A percentile compares a stretch with the other conserved stretches of the same genome.
Conservation (phyloP, 2,888 invertebrate genomes). For the Candidula unifasciata region DNA sequence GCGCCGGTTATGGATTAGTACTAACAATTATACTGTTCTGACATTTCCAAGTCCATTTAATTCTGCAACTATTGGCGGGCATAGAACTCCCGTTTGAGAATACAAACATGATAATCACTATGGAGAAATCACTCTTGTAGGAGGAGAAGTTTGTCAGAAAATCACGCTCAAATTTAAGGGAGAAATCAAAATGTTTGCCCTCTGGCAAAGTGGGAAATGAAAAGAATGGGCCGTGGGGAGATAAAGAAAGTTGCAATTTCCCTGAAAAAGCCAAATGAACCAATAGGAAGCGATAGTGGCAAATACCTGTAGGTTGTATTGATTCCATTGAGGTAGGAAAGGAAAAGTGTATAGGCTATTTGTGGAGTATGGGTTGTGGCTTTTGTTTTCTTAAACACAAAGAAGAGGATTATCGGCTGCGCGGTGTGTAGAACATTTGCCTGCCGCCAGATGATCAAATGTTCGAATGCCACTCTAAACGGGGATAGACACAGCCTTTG, state of each 20-base stretch:
- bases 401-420: too few relatives aligned
- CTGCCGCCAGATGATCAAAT: too few relatives aligned
- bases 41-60: slow-evolving; percentile 33
- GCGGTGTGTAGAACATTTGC: too few relatives aligned
- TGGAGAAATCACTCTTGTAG: slow-evolving; percentile 1
- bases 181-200: slow-evolving; percentile 35
- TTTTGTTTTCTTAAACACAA: too few relatives aligned
- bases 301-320: too few relatives aligned
- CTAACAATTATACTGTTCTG: slow-evolving; percentile 32
- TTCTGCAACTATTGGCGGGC: slow-evolving; percentile 17
- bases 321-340: too few relatives aligned
- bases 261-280: too few relatives aligned
- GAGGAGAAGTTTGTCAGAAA: not conserved
- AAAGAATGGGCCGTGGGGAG: not conserved
- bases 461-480: too few relatives aligned
- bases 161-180: slow-evolving; percentile 22
- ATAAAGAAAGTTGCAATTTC: not conserved
- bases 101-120: slow-evolving; percentile 27
- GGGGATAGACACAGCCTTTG: too few relatives aligned
- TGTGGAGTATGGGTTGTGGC: too few relatives aligned
- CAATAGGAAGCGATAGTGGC: too few relatives aligned
- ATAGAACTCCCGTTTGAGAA: not conserved
- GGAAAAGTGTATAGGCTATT: too few relatives aligned
- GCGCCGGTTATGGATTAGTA: slow-evolving; percentile 19
- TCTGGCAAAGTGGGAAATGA: not conserved